Evolutionary conservation across 2,113 vertebrate species (phyloP).

Genomic region (Aphyosemion australe): DNA sequence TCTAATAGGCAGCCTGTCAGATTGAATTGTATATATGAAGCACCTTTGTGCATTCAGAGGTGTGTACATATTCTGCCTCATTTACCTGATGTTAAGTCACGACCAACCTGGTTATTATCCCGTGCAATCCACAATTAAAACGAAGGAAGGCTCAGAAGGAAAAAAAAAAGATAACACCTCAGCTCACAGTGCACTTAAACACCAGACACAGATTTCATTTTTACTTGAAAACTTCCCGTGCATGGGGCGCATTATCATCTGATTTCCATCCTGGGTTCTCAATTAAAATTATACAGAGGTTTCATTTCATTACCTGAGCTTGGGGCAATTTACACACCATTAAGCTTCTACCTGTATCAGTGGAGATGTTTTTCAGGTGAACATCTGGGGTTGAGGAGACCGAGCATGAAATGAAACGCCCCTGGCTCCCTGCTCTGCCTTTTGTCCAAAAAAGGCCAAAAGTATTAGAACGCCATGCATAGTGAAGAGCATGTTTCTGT

Average conservation of each 20-base stretch:
- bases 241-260: constrained; percentile 78
- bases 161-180: constrained; percentile 65
- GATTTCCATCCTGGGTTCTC: constrained; percentile 79
- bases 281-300: constrained; percentile 83
- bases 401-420: constrained; percentile 80
- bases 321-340: constrained; percentile 79
- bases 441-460: constrained; percentile 70
- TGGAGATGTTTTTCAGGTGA: constrained; percentile 80
- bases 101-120: constrained; percentile 64
- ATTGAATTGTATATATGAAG: constrained; percentile 73
- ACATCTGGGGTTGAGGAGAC: constrained; percentile 82
- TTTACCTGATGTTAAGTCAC: constrained; percentile 69
- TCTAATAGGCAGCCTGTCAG: constrained; percentile 67
- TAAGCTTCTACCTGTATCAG: constrained; percentile 79
- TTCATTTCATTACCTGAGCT: constrained; percentile 83
- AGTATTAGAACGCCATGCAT: constrained; percentile 70
- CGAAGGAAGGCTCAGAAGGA: constrained; percentile 56
- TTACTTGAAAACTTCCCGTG: constrained; percentile 77
- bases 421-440: constrained; percentile 65
- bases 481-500: constrained; percentile 60
- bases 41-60: constrained; percentile 62
- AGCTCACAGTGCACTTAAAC: constrained; percentile 49
- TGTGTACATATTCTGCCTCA: constrained; percentile 72
- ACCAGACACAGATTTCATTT: constrained; percentile 68
- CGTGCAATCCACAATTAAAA: constrained; percentile 73